These are phyloP conservation scores for Peromyscus californicus DNA, from an alignment of 2,113 vertebrate species.

Conservation along the genomic window DNA sequence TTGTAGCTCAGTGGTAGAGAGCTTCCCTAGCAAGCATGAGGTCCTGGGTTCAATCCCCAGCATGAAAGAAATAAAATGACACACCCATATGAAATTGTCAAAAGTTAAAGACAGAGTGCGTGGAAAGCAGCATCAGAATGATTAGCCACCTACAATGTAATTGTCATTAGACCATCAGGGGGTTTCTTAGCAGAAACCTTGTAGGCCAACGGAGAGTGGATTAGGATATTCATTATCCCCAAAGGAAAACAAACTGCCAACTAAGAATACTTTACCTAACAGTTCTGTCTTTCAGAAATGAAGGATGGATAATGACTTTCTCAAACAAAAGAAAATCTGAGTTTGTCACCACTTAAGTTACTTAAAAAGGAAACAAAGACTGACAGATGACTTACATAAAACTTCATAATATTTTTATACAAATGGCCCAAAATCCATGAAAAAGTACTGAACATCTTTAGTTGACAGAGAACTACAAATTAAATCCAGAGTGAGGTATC, in stretches of 20 bases:
- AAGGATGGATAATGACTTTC: neutral
- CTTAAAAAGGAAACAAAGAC: neutral
- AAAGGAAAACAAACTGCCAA: neutral
- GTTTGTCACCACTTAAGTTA: neutral
- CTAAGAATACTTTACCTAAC: neutral
- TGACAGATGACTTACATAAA: neutral
- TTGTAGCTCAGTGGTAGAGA: neutral
- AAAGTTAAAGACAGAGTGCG: neutral
- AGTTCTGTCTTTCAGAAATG: neutral
- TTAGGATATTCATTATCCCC: neutral
- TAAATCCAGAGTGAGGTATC: neutral
- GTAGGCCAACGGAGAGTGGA: neutral
- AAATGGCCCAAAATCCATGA: neutral
- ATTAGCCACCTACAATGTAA: neutral
- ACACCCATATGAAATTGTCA: neutral
- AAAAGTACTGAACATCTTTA: neutral
- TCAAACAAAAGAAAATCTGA: neutral
- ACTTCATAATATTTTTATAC: neutral
- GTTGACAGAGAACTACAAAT: neutral
- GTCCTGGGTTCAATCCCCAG: neutral
- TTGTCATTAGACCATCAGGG: neutral
- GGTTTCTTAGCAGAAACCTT: neutral
- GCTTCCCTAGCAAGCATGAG: neutral
- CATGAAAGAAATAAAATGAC: neutral
- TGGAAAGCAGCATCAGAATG: neutral